Evolutionary conservation across 2,888 invertebrate genomes (phyloP).

Genomic region (Pterostichus madidus): DNA sequence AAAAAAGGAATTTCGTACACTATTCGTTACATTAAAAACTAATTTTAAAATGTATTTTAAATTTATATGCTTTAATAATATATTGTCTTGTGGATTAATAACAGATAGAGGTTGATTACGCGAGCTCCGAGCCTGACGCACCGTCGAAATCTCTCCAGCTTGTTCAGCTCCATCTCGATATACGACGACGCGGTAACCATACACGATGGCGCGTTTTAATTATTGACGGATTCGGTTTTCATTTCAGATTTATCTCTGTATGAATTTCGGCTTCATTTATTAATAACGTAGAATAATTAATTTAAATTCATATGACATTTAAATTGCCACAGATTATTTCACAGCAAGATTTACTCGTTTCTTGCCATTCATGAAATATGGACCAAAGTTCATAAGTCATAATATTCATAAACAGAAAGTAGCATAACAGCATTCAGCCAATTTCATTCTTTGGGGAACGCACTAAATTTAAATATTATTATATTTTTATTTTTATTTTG

Average conservation of each 20-base stretch:
- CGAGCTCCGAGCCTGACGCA: slow-evolving; percentile 11
- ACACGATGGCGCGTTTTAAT: slow-evolving; percentile 11
- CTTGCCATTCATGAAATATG: background rate
- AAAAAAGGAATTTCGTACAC: slow-evolving; percentile 60
- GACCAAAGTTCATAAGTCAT: background rate
- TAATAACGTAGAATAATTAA: background rate
- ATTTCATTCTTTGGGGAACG: too few relatives aligned
- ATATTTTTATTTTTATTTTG: background rate
- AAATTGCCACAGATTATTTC: slow-evolving; percentile 5
- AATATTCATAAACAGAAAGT: too few relatives aligned
- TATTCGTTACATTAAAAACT: slow-evolving; percentile 53
- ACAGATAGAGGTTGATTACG: slow-evolving; percentile 55
- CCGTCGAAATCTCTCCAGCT: background rate
- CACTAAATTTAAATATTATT: too few relatives aligned
- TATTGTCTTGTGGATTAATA: slow-evolving; percentile 63
- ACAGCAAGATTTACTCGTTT: background rate
- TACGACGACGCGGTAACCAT: background rate
- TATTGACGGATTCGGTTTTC: slow-evolving; percentile 22
- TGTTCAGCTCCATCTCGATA: too few relatives aligned
- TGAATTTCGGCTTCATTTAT: background rate
- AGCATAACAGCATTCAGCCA: too few relatives aligned
- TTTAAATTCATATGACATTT: slow-evolving; percentile 6
- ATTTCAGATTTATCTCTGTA: slow-evolving; percentile 6
- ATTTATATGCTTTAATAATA: slow-evolving; percentile 66
- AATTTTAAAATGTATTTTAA: slow-evolving; percentile 65